phyloP scores from a whole-genome alignment of 2,113 vertebrate genomes.

The Arizona elegans region DNA sequence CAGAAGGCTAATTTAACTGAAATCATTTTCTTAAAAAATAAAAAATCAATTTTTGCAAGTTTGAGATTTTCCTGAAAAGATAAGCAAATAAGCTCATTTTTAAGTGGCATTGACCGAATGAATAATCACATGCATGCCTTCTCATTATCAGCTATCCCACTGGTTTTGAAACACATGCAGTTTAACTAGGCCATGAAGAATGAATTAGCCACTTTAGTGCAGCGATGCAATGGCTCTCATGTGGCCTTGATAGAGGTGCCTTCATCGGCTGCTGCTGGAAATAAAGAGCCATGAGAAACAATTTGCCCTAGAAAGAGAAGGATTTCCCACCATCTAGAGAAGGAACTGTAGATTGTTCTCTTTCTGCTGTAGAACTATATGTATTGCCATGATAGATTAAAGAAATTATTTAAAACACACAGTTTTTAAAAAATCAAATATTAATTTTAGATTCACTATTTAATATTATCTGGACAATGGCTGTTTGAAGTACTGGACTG shows the following conservation, averaged over 20 bases:
- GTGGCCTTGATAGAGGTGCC: slow-evolving; percentile 30
- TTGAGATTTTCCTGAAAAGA: slow-evolving; percentile 40
- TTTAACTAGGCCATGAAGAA: slow-evolving; percentile 56
- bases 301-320: slow-evolving; percentile 20
- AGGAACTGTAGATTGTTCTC: slow-evolving; percentile 28
- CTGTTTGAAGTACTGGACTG: slow-evolving; percentile 13
- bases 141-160: slow-evolving; percentile 36
- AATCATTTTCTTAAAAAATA: neutral
- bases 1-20: neutral
- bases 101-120: slow-evolving; percentile 4
- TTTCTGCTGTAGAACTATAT: neutral
- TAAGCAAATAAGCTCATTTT: slow-evolving; percentile 38
- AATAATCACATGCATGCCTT: neutral
- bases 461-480: slow-evolving; percentile 27
- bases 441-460: neutral
- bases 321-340: neutral
- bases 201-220: slow-evolving; percentile 45
- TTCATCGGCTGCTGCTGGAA: slow-evolving; percentile 43
- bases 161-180: slow-evolving; percentile 37
- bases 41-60: neutral
- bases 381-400: neutral
- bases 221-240: slow-evolving; percentile 46
- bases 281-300: slow-evolving; percentile 15
- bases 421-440: slow-evolving; percentile 37
- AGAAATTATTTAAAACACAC: slow-evolving; percentile 30